Conservation (phyloP, 1,140 invertebrate genomes). For the Drosophila ercepeae region DNA sequence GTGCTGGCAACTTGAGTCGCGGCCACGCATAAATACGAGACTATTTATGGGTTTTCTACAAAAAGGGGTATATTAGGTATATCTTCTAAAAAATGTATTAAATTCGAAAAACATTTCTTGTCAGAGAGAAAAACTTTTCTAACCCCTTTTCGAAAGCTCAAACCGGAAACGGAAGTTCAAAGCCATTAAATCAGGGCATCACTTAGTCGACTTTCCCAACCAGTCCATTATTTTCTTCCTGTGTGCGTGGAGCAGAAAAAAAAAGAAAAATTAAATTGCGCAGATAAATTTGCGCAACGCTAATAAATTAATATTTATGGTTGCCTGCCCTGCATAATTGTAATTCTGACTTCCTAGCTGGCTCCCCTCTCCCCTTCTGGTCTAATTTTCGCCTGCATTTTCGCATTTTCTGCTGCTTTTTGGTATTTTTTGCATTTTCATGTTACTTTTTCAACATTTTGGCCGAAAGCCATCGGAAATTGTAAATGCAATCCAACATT, state of each 20-base stretch:
- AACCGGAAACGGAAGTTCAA: not conserved
- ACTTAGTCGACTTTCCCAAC: slow-evolving; percentile 4
- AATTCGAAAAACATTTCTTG: not conserved
- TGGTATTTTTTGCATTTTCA: slow-evolving; percentile 34
- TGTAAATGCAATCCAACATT: slow-evolving; percentile 41
- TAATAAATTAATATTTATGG: slow-evolving; percentile 81
- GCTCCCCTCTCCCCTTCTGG: not conserved
- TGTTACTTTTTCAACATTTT: slow-evolving; percentile 55
- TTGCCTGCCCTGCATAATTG: slow-evolving; percentile 52
- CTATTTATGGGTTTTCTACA: slow-evolving; percentile 13
- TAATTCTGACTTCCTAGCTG: slow-evolving; percentile 21
- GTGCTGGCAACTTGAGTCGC: slow-evolving; percentile 72
- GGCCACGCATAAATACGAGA: slow-evolving; percentile 54
- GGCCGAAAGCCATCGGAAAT: slow-evolving; percentile 61
- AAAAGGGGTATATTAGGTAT: not conserved
- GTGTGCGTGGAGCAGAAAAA: slow-evolving; percentile 43
- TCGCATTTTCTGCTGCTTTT: slow-evolving; percentile 7
- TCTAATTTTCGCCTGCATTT: slow-evolving; percentile 3
- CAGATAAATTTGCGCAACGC: slow-evolving; percentile 75
- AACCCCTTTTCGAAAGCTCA: not conserved
- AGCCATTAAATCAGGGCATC: slow-evolving; percentile 15
- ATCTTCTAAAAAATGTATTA: not conserved
- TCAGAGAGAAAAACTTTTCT: not conserved
- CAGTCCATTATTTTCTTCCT: slow-evolving; percentile 34
- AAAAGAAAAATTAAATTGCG: slow-evolving; percentile 73